These are phyloP conservation scores for Pilophorus perplexus DNA, from an alignment of 2,888 invertebrate species.

Conservation along the genomic window DNA sequence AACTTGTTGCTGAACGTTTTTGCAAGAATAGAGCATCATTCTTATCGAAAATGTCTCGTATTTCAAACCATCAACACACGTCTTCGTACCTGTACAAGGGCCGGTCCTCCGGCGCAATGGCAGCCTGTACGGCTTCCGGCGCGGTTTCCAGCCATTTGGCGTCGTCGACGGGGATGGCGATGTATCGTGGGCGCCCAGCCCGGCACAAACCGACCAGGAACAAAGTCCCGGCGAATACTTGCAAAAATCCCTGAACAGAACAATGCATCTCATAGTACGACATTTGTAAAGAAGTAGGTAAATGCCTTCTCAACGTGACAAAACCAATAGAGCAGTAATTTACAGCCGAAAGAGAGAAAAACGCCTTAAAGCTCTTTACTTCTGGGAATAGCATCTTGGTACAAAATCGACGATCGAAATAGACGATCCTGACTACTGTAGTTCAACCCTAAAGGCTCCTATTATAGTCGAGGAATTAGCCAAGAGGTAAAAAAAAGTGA, in stretches of 20 bases:
- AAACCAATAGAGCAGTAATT: too few relatives aligned
- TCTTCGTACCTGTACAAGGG: neutral
- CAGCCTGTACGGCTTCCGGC: neutral
- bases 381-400: neutral
- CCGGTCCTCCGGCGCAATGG: neutral
- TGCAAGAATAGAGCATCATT: neutral
- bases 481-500: neutral
- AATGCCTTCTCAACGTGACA: too few relatives aligned
- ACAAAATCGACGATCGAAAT: too few relatives aligned
- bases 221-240: too few relatives aligned
- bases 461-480: neutral
- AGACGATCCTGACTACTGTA: too few relatives aligned
- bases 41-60: neutral
- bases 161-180: slow-evolving; percentile 34
- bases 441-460: neutral
- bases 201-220: too few relatives aligned
- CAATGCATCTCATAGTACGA: too few relatives aligned
- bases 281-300: too few relatives aligned
- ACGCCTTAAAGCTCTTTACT: too few relatives aligned
- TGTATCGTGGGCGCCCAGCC: slow-evolving; percentile 34
- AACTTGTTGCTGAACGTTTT: too few relatives aligned
- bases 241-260: too few relatives aligned
- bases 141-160: slow-evolving; percentile 25
- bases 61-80: neutral
- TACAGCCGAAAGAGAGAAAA: too few relatives aligned